Evolutionary conservation across 2,797 vertebrate genomes (phyloP).

Genomic region (Simalia tracyae): DNA sequence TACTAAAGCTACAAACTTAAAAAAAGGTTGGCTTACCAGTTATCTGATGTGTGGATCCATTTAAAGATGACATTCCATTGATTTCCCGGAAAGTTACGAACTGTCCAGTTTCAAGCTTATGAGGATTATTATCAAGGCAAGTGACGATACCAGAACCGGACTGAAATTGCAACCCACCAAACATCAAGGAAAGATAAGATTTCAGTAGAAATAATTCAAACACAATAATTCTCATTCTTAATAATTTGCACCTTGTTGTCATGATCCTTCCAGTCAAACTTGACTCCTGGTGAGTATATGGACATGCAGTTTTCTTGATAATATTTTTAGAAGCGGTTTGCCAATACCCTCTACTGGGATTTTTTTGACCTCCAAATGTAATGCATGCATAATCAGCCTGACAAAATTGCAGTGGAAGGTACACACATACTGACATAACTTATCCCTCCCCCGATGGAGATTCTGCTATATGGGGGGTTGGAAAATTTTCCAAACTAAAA

Average conservation of each 20-base stretch:
- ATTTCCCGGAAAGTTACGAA: conserved; percentile 91
- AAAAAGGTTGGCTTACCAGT: conserved; percentile 73
- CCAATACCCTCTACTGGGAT: neutral
- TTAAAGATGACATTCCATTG: conserved; percentile 90
- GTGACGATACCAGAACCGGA: conserved; percentile 89
- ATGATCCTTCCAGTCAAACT: neutral
- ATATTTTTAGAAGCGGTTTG: neutral
- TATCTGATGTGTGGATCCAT: conserved; percentile 81
- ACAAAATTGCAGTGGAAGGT: neutral
- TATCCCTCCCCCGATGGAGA: neutral
- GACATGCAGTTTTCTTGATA: neutral
- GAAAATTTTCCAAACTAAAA: neutral
- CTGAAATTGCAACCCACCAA: conserved; percentile 70
- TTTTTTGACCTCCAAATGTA: neutral
- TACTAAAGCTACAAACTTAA: conserved; percentile 2
- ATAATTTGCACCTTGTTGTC: neutral
- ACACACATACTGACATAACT: neutral
- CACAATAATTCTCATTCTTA: neutral
- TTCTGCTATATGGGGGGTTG: neutral
- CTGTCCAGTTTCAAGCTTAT: conserved; percentile 92
- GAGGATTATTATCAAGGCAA: conserved; percentile 93
- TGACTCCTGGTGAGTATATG: neutral
- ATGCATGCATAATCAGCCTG: neutral
- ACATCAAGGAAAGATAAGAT: conserved; percentile 18
- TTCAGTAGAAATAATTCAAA: neutral